A percentile compares a stretch with the other conserved stretches of the same genome.
These are phyloP conservation scores for Fukomys damarensis DNA, from an alignment of 2,113 vertebrate species.

Conservation along the genomic window DNA sequence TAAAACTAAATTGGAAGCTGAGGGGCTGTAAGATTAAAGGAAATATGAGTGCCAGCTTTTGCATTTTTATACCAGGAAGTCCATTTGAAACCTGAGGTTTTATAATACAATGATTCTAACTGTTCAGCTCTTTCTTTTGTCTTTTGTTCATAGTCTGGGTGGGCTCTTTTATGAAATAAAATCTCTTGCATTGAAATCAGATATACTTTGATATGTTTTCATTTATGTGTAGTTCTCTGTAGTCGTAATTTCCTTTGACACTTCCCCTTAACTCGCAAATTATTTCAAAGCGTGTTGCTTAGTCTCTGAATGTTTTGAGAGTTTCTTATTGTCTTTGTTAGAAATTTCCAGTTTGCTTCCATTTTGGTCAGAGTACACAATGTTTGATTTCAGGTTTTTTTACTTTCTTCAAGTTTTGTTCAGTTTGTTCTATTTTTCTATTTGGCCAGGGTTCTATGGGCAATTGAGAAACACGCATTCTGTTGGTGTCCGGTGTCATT, in stretches of 20 bases:
- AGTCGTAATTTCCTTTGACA: background rate
- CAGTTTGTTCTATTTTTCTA: background rate
- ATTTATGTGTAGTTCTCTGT: conserved; percentile 21
- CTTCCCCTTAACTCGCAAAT: background rate
- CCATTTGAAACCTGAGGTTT: conserved; percentile 34
- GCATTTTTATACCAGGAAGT: conserved; percentile 8
- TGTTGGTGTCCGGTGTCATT: background rate
- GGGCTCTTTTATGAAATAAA: conserved; percentile 1
- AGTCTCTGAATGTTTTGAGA: conserved; percentile 10
- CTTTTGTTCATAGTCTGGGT: background rate
- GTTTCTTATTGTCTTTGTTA: conserved; percentile 24
- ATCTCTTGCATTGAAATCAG: background rate
- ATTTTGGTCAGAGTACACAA: background rate
- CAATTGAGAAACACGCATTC: background rate
- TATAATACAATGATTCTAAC: background rate
- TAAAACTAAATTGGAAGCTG: background rate
- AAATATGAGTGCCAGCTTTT: background rate
- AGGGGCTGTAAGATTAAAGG: background rate
- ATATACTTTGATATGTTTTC: background rate
- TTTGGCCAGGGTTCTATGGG: background rate
- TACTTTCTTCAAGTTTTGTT: background rate
- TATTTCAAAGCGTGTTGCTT: background rate
- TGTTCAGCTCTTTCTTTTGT: background rate
- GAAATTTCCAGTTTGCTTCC: conserved; percentile 28
- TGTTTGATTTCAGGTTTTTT: background rate